Evolutionary conservation across 2,113 vertebrate species (phyloP).

Genomic region (Dromas ardeola): DNA sequence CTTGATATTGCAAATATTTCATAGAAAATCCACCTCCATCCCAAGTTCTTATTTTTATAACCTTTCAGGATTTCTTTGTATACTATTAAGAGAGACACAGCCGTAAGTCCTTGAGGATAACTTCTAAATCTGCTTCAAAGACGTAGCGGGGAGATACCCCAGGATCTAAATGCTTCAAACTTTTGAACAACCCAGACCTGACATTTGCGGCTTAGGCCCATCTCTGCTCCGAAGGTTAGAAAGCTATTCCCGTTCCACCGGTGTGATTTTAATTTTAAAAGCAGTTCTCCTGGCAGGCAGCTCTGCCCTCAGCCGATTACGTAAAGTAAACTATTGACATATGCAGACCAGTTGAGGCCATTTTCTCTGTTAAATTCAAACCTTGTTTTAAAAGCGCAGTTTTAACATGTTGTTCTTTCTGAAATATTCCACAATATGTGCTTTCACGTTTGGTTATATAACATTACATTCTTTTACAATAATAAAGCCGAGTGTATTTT

Average conservation of each 20-base stretch:
- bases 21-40: not conserved
- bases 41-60: not conserved
- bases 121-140: not conserved
- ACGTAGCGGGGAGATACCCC: rapidly evolving
- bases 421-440: slow-evolving; percentile 44
- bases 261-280: slow-evolving; percentile 66
- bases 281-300: slow-evolving; percentile 53
- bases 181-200: not conserved
- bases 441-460: slow-evolving; percentile 39
- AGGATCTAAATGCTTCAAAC: not conserved
- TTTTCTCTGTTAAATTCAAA: slow-evolving; percentile 46
- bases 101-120: not conserved
- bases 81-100: not conserved
- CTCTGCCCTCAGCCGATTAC: slow-evolving; percentile 39
- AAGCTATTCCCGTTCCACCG: slow-evolving; percentile 1
- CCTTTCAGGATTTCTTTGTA: not conserved
- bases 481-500: slow-evolving; percentile 52
- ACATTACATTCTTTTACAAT: slow-evolving; percentile 49
- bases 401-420: slow-evolving; percentile 63
- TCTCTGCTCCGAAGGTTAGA: slow-evolving; percentile 11
- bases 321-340: slow-evolving; percentile 64
- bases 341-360: slow-evolving; percentile 25
- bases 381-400: slow-evolving; percentile 33
- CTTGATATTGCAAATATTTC: not conserved
- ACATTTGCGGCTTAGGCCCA: not conserved